A percentile compares a stretch with the other conserved stretches of the same genome.
phyloP scores from a whole-genome alignment of 2,888 invertebrate genomes.

The Fragum fragum region DNA sequence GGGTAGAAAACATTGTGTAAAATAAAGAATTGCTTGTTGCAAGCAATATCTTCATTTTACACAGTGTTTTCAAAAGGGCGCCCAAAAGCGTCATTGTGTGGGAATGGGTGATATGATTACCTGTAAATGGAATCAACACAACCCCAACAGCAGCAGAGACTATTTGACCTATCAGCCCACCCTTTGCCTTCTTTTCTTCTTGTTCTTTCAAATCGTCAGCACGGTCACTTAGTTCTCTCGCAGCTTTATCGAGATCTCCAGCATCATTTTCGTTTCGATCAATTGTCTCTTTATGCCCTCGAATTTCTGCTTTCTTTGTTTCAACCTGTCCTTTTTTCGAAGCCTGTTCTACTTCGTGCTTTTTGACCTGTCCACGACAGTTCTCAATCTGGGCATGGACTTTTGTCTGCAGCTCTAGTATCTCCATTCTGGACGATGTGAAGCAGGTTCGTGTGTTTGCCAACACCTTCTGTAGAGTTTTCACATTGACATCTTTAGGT shows the following conservation, averaged over 20 bases:
- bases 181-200: background rate
- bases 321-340: background rate
- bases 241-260: background rate
- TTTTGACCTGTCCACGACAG: conserved; percentile 23
- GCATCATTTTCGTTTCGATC: conserved; percentile 1
- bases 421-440: background rate
- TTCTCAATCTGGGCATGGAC: conserved; percentile 10
- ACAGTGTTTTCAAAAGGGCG: too few relatives aligned
- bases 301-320: background rate
- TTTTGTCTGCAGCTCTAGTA: background rate
- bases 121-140: conserved; percentile 9
- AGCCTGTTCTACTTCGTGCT: background rate
- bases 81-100: too few relatives aligned
- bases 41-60: too few relatives aligned
- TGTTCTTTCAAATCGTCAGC: background rate
- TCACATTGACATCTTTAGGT: background rate
- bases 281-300: background rate
- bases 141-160: conserved; percentile 1
- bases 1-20: too few relatives aligned
- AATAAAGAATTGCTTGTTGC: too few relatives aligned
- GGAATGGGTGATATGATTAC: too few relatives aligned
- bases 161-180: background rate
- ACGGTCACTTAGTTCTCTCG: background rate
- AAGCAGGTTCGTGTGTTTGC: background rate
- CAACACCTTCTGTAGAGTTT: background rate